Evolutionary conservation across 2,797 vertebrate species (phyloP).

Genomic region (Chlorospingus semifuscus): DNA sequence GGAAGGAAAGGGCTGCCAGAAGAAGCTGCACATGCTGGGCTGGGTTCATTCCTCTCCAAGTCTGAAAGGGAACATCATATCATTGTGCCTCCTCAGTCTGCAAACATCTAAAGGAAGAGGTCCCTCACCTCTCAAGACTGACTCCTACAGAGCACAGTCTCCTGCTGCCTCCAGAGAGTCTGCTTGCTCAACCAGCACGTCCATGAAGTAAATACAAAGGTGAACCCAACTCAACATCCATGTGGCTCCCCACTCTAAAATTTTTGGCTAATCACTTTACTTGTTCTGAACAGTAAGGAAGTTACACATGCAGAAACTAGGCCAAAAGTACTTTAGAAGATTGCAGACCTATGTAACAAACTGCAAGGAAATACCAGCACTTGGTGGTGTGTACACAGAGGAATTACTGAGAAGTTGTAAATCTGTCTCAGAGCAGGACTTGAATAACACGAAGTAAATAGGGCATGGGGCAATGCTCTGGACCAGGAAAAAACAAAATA

Average conservation of each 20-base stretch:
- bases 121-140: neutral
- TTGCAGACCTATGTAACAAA: neutral
- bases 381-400: neutral
- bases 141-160: neutral
- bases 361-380: neutral
- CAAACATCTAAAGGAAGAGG: neutral
- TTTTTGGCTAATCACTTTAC: neutral
- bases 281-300: neutral
- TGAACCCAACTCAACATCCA: neutral
- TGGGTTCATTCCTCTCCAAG: rapidly evolving
- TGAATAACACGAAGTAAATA: neutral
- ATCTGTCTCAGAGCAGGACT: neutral
- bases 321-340: neutral
- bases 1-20: neutral
- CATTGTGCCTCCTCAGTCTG: neutral
- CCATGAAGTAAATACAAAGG: neutral
- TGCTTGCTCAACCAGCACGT: neutral
- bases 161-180: neutral
- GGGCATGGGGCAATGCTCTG: neutral
- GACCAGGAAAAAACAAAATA: constrained; percentile 3
- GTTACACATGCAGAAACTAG: neutral
- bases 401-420: neutral
- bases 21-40: neutral
- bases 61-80: neutral
- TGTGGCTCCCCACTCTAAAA: neutral